Conservation (phyloP, 1,140 invertebrate species). For the Mesaphorura yosii region DNA sequence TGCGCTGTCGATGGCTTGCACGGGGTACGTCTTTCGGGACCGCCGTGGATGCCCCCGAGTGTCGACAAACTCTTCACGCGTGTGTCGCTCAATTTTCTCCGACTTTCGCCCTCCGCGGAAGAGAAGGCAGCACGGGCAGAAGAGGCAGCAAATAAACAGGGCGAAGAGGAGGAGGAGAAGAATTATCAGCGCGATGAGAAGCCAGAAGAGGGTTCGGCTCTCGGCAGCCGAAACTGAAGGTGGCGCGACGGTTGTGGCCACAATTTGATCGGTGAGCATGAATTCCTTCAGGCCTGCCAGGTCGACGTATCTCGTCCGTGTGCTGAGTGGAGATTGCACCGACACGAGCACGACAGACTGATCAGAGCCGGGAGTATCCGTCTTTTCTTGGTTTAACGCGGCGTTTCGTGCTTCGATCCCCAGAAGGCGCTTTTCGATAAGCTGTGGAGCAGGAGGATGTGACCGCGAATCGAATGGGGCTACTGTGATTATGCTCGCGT, state of each 20-base stretch:
- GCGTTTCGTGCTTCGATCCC: neutral
- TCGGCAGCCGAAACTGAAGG: conserved; percentile 24
- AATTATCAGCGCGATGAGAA: conserved; percentile 24
- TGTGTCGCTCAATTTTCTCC: neutral
- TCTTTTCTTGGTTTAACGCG: neutral
- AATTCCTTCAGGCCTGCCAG: conserved; percentile 8
- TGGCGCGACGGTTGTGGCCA: no score
- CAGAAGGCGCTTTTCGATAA: neutral
- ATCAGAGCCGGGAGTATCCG: conserved; percentile 6
- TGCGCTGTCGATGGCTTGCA: neutral
- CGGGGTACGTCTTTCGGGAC: conserved; percentile 13
- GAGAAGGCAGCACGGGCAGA: conserved; percentile 28
- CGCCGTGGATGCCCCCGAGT: neutral
- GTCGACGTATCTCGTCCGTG: conserved; percentile 15
- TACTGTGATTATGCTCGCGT: conserved; percentile 12
- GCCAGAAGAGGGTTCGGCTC: conserved; percentile 27
- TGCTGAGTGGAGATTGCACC: conserved; percentile 22
- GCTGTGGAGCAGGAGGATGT: neutral
- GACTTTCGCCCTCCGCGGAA: conserved; percentile 5
- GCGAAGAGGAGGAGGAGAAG: conserved; percentile 23
- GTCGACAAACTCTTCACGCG: neutral
- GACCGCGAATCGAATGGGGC: neutral
- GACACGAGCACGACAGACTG: conserved; percentile 23
- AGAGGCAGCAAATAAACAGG: conserved; percentile 27
- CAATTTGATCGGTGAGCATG: neutral